These are phyloP conservation scores for Empis livida DNA, from an alignment of 2,888 invertebrate species.

Conservation along the genomic window DNA sequence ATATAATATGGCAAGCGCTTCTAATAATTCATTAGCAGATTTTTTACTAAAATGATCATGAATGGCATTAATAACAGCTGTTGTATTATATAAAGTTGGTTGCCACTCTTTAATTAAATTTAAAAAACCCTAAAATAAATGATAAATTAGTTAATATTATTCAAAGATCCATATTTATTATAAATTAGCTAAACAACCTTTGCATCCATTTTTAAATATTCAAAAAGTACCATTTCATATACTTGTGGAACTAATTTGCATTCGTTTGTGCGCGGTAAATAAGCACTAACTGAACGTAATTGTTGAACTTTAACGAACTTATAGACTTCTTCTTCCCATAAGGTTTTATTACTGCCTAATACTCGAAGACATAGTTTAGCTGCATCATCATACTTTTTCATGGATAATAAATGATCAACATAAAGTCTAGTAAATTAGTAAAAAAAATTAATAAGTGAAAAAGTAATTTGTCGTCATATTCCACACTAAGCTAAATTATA, in stretches of 20 bases:
- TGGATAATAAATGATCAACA: constrained; percentile 63
- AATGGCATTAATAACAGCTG: constrained; percentile 75
- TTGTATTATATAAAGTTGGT: constrained; percentile 66
- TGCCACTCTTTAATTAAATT: constrained; percentile 81
- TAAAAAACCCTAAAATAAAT: constrained; percentile 53
- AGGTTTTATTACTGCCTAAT: constrained; percentile 63
- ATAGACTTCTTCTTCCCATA: constrained; percentile 87
- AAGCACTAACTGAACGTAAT: constrained; percentile 63
- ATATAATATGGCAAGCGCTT: constrained; percentile 80
- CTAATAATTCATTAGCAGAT: constrained; percentile 61
- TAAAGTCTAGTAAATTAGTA: constrained; percentile 41
- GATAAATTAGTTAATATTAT: constrained; percentile 8
- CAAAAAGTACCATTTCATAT: constrained; percentile 89
- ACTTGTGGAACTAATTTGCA: constrained; percentile 66
- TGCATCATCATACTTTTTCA: constrained; percentile 64
- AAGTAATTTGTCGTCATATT: no score
- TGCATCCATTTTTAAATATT: constrained; percentile 75
- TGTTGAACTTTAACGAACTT: constrained; percentile 80
- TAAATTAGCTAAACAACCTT: constrained; percentile 31
- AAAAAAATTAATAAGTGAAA: constrained; percentile 1
- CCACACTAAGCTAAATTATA: no score
- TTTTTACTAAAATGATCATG: constrained; percentile 65
- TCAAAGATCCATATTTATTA: background rate
- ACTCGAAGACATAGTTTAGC: constrained; percentile 75
- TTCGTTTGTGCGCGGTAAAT: constrained; percentile 61